phyloP scores from a whole-genome alignment of 2,113 vertebrate genomes.

The Columba janthina region DNA sequence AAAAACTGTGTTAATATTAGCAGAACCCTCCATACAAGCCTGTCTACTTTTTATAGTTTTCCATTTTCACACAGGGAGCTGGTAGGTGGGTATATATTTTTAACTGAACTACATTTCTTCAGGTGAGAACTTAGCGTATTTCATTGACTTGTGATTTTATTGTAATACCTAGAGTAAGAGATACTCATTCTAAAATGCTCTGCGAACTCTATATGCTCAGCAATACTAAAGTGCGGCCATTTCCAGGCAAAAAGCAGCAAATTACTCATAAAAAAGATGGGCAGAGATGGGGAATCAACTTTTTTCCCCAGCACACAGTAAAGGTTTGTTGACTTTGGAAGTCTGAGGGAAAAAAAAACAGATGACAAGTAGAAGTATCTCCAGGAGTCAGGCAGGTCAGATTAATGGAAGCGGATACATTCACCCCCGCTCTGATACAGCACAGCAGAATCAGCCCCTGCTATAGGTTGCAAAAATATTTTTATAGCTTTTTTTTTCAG shows the following conservation, averaged over 20 bases:
- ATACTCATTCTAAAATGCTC: background rate
- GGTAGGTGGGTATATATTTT: background rate
- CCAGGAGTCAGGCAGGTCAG: background rate
- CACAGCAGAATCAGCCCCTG: background rate
- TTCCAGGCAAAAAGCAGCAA: background rate
- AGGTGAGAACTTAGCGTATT: background rate
- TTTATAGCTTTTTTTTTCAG: background rate
- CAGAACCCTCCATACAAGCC: background rate
- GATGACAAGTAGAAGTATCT: background rate
- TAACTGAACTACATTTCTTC: background rate
- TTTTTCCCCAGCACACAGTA: background rate
- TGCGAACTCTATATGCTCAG: background rate
- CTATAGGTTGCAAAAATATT: background rate
- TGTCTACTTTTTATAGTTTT: background rate
- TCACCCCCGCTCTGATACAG: background rate
- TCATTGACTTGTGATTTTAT: background rate
- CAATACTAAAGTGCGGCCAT: background rate
- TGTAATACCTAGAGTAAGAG: background rate
- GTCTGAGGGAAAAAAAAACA: background rate
- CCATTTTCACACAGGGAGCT: background rate
- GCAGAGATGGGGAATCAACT: background rate
- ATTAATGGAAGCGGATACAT: background rate
- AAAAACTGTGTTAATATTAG: background rate
- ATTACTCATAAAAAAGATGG: background rate
- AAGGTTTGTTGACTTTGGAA: background rate